Base-by-base conservation (phyloP, 2,888 invertebrate species). In the Calliopum simillimum region DNA sequence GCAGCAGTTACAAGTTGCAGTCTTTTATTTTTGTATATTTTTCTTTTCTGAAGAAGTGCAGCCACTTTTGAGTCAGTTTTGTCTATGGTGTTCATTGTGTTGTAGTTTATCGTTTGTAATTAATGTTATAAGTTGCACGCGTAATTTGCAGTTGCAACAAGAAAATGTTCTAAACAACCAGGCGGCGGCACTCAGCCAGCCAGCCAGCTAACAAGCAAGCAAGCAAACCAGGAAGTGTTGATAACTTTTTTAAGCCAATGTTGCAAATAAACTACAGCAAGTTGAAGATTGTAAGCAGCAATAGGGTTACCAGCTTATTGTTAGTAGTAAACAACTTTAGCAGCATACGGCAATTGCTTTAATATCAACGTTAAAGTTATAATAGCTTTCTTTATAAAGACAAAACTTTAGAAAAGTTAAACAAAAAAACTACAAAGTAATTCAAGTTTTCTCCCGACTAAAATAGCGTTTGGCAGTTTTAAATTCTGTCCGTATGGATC, bases 81-180 rank as follows among this genome's bases (percentile, higher is more conserved):
- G 46, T n/a, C 14, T 44, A 14, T 33, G 33, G 41, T 43, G 33
- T 33, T 59, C 43, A 43, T 59, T 59, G 43, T 58, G 44, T 44
- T 46, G 19, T 46, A 44, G 46, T 46, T 44, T 19, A 61, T 61
- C 46, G 61, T 61, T 44, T 46, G 46, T 46, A 61, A 61, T 61
- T 61, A 61, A 61, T 61, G 61, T 46, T 61, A 33, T 47, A 61
- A 51, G 64, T 64, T 64, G 53, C 51, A 51, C 51, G 53, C 51
- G 19, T 53, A 25, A 16, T 41, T 41, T 25, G 16, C 33, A 25
- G 33, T 14, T n/a, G 14, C 41, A 5, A 16, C 33, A 11, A 11
- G 55, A 13, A 23, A 23, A 23, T 19, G 19, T 23, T 53, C 3
- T 53, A 23, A 4, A 21, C 53, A 23, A 23, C 23, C 21, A 21